Base-by-base conservation (phyloP, 2,888 invertebrate genomes). In the Myopa tessellatipennis region DNA sequence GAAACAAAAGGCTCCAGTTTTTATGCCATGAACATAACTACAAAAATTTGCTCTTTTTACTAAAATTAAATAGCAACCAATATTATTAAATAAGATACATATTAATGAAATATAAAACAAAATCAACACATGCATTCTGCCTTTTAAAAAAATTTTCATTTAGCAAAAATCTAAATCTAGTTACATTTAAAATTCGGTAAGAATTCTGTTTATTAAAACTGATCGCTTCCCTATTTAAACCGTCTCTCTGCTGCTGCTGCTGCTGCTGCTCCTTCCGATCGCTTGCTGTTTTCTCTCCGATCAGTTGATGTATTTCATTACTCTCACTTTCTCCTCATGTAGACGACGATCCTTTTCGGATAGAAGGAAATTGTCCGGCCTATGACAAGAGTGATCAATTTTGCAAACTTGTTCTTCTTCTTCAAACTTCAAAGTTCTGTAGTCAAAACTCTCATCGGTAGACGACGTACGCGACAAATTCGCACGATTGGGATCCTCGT, bases 381-480 rank as follows among this genome's bases (percentile, higher is more conserved):
- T 26, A 14, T 8, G 12, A 14, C 65, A 45, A 45, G 45, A 10
- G 14, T 61, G 26, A 26, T 26, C 26, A 2, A 26, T 26, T 26
- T 26, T 26, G 65, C 65, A 38, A 12, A 4, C 16, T 34, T 10
- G 1, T 7, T 6, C 34, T 36, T 40, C 38, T 16, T 14, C 40
- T 16, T 38, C 18, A 16, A 58, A 18, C 4, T 72, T 18, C 52
- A 61, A 7, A 16, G 26, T 4, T 61, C 10, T 34, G 26, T 12
- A 58, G 34, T 55, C 36, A 10, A 75, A 40, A 60, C 75, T 75
- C 16, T 38, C 45, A 14, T 40, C 26, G 4, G 58, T 69, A 12
- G 75, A 75, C 1, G 75, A 75, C 8, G 45, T 75, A n/a, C 60
- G 45, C 34, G 75, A 69, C 26, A 69, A 26, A 58, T 38, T 7